phyloP scores from a whole-genome alignment of 2,888 invertebrate genomes.

The Dasysyrphus tricinctus region DNA sequence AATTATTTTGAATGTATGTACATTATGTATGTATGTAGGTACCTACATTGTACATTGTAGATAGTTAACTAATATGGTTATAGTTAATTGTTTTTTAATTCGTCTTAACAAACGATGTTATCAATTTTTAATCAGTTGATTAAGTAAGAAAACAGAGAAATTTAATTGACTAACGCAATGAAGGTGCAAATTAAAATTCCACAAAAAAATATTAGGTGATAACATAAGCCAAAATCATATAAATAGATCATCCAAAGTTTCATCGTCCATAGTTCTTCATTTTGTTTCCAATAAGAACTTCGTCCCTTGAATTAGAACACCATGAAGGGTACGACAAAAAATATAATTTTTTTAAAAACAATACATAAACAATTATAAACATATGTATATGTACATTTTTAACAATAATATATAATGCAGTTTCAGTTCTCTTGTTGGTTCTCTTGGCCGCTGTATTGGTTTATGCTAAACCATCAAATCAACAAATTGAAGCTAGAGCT shows the following conservation, averaged over 20 bases:
- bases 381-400: too few species aligned
- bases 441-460: slow-evolving; percentile 17
- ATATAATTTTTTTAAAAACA: background rate
- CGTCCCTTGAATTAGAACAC: background rate
- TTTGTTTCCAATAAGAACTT: background rate
- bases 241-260: slow-evolving; percentile 5
- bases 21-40: too few species aligned
- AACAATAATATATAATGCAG: background rate
- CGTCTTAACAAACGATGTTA: background rate
- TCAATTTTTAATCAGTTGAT: background rate
- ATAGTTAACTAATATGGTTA: too few species aligned
- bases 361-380: background rate
- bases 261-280: background rate
- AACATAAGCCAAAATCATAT: slow-evolving; percentile 2
- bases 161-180: background rate
- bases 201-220: background rate
- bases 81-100: background rate
- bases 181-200: slow-evolving; percentile 1
- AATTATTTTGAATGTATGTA: too few species aligned
- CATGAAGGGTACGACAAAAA: slow-evolving; percentile 6
- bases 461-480: slow-evolving; percentile 2
- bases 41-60: too few species aligned
- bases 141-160: background rate
- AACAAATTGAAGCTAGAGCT: background rate
- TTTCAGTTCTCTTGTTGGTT: slow-evolving; percentile 18